Evolutionary conservation across 1,140 invertebrate genomes (phyloP).

Genomic region (Micrasema longulum): DNA sequence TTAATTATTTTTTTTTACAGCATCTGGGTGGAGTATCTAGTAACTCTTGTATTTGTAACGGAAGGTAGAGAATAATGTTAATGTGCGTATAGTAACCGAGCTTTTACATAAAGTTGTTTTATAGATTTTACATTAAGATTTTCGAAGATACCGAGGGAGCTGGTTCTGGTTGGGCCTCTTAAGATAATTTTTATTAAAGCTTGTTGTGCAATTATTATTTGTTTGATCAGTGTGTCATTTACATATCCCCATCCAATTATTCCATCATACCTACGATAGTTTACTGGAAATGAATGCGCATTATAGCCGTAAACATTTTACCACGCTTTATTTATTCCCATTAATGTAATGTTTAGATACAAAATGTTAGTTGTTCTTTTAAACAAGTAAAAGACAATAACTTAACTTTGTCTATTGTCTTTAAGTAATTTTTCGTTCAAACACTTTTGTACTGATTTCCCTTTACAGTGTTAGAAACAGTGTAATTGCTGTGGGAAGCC

Average conservation of each 20-base stretch:
- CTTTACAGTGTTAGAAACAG: conserved; percentile 13
- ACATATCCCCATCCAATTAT: too few relatives aligned
- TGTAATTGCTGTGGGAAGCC: conserved; percentile 38
- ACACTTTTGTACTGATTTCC: conserved; percentile 14
- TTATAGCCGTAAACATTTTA: background rate
- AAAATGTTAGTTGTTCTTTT: background rate
- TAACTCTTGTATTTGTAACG: too few relatives aligned
- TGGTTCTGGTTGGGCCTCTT: background rate
- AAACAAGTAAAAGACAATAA: conserved; percentile 1
- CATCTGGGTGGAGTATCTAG: too few relatives aligned
- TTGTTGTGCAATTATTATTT: too few relatives aligned
- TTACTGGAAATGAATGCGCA: background rate
- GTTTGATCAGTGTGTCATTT: too few relatives aligned
- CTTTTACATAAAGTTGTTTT: too few relatives aligned
- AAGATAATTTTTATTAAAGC: too few relatives aligned
- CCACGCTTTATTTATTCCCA: background rate
- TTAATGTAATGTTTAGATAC: background rate
- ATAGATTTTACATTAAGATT: too few relatives aligned
- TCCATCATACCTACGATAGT: background rate
- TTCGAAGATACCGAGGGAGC: background rate
- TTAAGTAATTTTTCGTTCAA: conserved; percentile 1
- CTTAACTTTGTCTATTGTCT: conserved; percentile 17
- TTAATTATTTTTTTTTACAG: too few relatives aligned
- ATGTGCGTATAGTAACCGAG: too few relatives aligned
- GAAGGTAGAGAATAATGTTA: too few relatives aligned